A percentile compares a stretch with the other conserved stretches of the same genome.
Conservation (phyloP, 2,888 invertebrate species). For the Heliconius cydno region DNA sequence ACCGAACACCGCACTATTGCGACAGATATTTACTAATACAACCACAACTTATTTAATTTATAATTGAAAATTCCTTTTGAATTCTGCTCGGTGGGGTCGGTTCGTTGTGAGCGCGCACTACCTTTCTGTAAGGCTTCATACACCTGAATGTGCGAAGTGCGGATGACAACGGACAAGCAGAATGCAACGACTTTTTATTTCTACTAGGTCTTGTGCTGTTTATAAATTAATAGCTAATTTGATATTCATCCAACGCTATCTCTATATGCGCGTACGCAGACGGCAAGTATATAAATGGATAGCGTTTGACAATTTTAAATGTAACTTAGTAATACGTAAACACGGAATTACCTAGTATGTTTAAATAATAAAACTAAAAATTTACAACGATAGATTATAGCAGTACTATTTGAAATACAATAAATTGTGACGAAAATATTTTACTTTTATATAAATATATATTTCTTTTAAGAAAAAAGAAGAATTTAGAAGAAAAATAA, state of each 20-base stretch:
- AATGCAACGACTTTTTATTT: slow-evolving; percentile 70
- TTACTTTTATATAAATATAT: background rate
- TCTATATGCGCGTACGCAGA: slow-evolving; percentile 37
- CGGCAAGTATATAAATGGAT: background rate
- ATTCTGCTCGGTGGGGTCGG: slow-evolving; percentile 49
- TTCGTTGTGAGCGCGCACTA: slow-evolving; percentile 56
- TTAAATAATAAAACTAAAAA: background rate
- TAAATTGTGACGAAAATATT: background rate
- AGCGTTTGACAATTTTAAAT: background rate
- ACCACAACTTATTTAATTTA: slow-evolving; percentile 68
- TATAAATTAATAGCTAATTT: slow-evolving; percentile 53
- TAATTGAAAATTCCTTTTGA: slow-evolving; percentile 70
- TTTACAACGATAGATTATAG: background rate
- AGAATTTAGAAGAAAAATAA: no score
- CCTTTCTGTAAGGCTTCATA: slow-evolving; percentile 68
- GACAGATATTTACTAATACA: slow-evolving; percentile 56
- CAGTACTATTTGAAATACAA: background rate
- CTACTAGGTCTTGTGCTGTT: slow-evolving; percentile 53
- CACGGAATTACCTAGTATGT: background rate
- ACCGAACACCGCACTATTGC: slow-evolving; percentile 64
- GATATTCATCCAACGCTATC: slow-evolving; percentile 48
- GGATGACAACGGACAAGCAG: slow-evolving; percentile 58
- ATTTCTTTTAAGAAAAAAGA: background rate
- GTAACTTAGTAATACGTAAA: slow-evolving; percentile 12
- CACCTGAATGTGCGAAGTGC: slow-evolving; percentile 67